Base-by-base conservation (phyloP, 2,113 vertebrate species). In the Charadrius vociferus region DNA sequence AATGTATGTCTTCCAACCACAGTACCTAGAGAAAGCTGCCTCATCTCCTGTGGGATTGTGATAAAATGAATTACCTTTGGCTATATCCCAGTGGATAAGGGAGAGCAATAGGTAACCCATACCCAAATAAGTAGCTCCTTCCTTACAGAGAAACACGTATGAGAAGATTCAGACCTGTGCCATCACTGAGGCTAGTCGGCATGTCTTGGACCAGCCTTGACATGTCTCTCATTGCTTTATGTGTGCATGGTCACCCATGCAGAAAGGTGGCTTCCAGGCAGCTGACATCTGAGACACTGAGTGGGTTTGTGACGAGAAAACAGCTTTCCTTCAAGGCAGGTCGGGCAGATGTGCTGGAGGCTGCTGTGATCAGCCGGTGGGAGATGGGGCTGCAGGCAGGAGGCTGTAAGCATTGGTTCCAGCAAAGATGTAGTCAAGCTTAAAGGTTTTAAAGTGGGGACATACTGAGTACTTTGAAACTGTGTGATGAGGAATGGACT, bases 341-440 rank as follows among this genome's bases (percentile, higher is more conserved):
- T 4, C 0, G 4, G 71, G 18, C 22, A 81, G 75, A n/a, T 66
- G 32, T 43, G 39, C 63, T 66, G 63, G 41, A 32, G 63, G 63
- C 63, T 45, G 63, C 63, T 66, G 39, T 10, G 41, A 14, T 27
- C 39, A 20, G 8, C 23, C 62, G 24, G 47, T 45, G 49, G 21
- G 19, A 88, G 32, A n/a, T 0, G 1, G 1, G n/a, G 37, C 80
- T 81, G 30, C 23, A n/a, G 84, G 36, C 19, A 4, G 0, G 8
- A 55, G 29, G 12, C 62, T 82, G 47, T 26, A 21, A 39, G 29
- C 32, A 0, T 1, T 18, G 37, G 26, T 52, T 30, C 20, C 49
- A 29, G n/a, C 24, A 19, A 66, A 58, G 71, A 21, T 2, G 1
- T 34, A 55, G 45, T 34, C 39, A 75, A 41, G n/a, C 53, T 66